These are phyloP conservation scores for Labroides dimidiatus DNA, from an alignment of 2,797 vertebrate species.

Conservation along the genomic window DNA sequence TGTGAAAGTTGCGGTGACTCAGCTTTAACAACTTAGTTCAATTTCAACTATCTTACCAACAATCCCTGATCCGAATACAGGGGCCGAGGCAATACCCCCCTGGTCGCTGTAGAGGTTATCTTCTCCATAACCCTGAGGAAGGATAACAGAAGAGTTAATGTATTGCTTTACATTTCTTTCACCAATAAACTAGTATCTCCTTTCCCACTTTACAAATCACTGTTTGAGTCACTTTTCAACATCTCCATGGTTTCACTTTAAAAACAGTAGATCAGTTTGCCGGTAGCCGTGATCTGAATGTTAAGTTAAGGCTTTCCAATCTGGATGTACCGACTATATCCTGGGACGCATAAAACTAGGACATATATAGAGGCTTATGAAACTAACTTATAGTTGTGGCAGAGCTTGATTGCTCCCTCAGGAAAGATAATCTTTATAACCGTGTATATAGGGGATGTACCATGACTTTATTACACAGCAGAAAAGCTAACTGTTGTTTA, in stretches of 20 bases:
- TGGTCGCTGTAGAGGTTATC: slow-evolving; percentile 88
- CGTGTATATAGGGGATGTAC: background rate
- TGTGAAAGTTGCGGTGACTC: slow-evolving; percentile 27
- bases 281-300: background rate
- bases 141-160: slow-evolving; percentile 14
- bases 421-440: background rate
- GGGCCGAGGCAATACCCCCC: slow-evolving; percentile 85
- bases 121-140: slow-evolving; percentile 87
- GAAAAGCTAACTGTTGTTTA: background rate
- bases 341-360: background rate
- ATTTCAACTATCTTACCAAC: slow-evolving; percentile 82
- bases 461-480: background rate
- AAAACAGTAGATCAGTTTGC: slow-evolving; percentile 4
- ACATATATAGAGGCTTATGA: background rate
- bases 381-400: background rate
- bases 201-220: too few species aligned
- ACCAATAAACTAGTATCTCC: too few species aligned
- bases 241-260: background rate
- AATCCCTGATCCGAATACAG: slow-evolving; percentile 90
- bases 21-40: slow-evolving; percentile 23
- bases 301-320: background rate
- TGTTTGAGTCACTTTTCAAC: too few species aligned
- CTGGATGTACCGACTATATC: background rate
- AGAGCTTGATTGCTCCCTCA: background rate
- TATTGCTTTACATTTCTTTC: too few species aligned